phyloP scores from a whole-genome alignment of 2,113 vertebrate species.

The Cathartes aura region DNA sequence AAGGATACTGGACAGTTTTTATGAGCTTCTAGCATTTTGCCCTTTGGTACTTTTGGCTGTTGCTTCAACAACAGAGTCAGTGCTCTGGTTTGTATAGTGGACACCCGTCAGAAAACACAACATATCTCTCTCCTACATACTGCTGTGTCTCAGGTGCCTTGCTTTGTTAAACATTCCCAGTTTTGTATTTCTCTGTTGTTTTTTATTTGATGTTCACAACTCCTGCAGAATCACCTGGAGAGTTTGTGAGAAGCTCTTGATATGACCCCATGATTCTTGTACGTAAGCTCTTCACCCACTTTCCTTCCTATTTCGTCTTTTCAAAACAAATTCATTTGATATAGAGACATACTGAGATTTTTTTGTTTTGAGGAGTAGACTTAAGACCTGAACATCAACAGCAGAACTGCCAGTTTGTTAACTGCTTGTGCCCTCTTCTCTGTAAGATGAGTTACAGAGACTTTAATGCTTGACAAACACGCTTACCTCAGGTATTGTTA shows the following conservation, averaged over 20 bases:
- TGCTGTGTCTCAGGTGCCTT: not conserved
- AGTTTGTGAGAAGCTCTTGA: not conserved
- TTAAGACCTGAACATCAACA: not conserved
- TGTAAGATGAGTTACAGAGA: not conserved
- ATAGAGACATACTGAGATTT: not conserved
- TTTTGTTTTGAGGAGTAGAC: not conserved
- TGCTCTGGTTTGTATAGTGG: not conserved
- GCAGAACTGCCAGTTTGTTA: not conserved
- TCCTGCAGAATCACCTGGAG: not conserved
- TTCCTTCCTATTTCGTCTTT: not conserved
- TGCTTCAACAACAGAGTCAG: not conserved
- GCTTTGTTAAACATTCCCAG: not conserved
- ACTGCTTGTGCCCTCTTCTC: not conserved
- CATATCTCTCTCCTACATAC: rapidly evolving
- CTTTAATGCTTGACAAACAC: not conserved
- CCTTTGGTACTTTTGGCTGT: not conserved
- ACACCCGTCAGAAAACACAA: not conserved
- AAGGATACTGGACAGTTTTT: not conserved
- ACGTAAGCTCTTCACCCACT: not conserved
- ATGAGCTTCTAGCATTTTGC: not conserved
- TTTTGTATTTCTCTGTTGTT: not conserved
- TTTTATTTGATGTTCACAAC: not conserved
- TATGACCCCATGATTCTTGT: not conserved
- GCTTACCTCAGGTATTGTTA: slow-evolving; percentile 85
- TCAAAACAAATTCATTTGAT: not conserved